phyloP scores from a whole-genome alignment of 2,113 vertebrate genomes.

The Campylomormyrus tamandua region DNA sequence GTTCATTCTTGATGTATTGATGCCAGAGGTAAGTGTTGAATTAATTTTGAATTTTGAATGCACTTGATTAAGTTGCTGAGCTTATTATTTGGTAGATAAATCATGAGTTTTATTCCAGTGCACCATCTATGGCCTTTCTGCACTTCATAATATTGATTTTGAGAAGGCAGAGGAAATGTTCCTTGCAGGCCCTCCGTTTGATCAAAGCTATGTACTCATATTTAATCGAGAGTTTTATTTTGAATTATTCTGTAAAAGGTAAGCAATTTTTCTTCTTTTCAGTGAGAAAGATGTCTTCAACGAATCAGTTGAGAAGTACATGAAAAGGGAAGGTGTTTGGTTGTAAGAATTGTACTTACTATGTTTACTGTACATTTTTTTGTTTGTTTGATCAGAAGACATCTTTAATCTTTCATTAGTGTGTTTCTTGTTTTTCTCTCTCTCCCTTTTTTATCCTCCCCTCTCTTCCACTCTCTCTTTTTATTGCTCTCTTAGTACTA shows the following conservation, averaged over 20 bases:
- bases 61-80: not conserved
- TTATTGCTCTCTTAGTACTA: not conserved
- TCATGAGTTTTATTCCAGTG: not conserved
- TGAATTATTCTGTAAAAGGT: not conserved
- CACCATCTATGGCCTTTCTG: too few relatives aligned
- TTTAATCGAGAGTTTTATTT: not conserved
- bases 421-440: not conserved
- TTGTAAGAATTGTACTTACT: too few relatives aligned
- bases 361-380: too few relatives aligned
- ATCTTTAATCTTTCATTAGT: too few relatives aligned
- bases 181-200: too few relatives aligned
- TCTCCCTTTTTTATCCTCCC: not conserved
- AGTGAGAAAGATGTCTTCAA: not conserved
- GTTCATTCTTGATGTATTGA: not conserved
- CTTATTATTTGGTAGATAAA: not conserved
- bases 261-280: not conserved
- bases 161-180: too few relatives aligned
- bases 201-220: too few relatives aligned
- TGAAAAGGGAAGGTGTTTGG: too few relatives aligned
- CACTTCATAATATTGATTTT: too few relatives aligned
- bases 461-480: not conserved
- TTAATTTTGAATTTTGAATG: not conserved
- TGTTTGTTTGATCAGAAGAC: too few relatives aligned
- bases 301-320: not conserved
- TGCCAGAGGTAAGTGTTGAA: fast-evolving